Percentiles rank a stretch among this genome's conserved stretches.
Evolutionary conservation across 2,113 vertebrate species (phyloP).

Genomic region (Elephantulus edwardii): DNA sequence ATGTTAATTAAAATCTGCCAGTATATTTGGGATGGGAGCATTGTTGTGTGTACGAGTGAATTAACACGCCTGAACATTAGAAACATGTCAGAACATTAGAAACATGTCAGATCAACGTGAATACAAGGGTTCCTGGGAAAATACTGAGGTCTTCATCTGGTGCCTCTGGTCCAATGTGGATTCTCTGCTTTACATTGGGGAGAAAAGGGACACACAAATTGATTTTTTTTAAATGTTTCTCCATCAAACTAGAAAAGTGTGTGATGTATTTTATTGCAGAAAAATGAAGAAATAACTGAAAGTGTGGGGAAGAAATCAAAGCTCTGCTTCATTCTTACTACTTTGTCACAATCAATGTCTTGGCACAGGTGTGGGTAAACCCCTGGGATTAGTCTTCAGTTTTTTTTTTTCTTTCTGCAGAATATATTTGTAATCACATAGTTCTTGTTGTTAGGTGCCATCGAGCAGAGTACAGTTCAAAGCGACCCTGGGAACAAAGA

Average conservation of each 20-base stretch:
- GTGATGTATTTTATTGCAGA: background rate
- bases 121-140: background rate
- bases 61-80: accelerated
- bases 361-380: background rate
- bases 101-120: background rate
- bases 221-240: background rate
- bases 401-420: background rate
- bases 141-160: accelerated
- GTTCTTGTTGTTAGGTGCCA: no score
- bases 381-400: background rate
- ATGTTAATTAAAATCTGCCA: background rate
- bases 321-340: no score
- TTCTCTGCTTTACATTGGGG: no score
- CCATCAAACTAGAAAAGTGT: background rate
- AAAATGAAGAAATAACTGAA: background rate
- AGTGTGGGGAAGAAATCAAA: background rate
- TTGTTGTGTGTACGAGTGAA: background rate
- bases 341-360: background rate
- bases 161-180: background rate
- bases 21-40: background rate
- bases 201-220: background rate
- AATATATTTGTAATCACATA: no score
- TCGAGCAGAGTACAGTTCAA: no score
- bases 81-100: accelerated
- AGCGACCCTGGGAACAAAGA: no score